phyloP scores from a whole-genome alignment of 2,113 vertebrate genomes.

The Arvicanthis niloticus region DNA sequence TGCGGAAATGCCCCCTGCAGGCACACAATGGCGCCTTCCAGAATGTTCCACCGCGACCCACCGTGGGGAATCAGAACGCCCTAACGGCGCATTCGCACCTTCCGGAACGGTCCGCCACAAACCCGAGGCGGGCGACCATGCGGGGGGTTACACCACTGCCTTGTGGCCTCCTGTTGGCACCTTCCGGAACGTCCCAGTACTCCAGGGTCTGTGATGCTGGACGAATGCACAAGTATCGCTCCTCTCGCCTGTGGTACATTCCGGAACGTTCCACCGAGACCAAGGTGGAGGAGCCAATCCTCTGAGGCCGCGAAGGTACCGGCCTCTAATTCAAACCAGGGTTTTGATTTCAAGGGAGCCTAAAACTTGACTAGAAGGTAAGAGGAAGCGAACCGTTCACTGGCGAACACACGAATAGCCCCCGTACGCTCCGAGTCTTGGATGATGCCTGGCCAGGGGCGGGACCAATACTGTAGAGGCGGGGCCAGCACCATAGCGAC shows the following conservation, averaged over 20 bases:
- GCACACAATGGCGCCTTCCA: not conserved
- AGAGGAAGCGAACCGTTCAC: not conserved
- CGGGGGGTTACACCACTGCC: not conserved
- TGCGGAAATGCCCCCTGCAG: not conserved
- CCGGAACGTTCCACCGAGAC: not conserved
- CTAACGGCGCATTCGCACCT: not conserved
- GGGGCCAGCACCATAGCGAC: too few relatives aligned
- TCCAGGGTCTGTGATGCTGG: not conserved
- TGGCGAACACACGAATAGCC: too few relatives aligned
- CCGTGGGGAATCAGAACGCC: not conserved
- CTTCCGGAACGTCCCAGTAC: not conserved
- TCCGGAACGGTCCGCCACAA: not conserved
- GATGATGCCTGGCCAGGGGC: not conserved
- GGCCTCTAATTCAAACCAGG: not conserved
- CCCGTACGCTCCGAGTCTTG: not conserved
- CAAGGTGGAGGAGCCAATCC: not conserved
- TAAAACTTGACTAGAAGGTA: not conserved
- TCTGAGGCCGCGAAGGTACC: too few relatives aligned
- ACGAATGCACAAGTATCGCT: too few relatives aligned
- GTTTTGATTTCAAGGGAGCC: not conserved
- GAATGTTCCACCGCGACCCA: not conserved
- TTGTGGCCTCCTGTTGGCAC: not conserved
- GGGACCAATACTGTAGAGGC: too few relatives aligned
- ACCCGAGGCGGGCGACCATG: not conserved
- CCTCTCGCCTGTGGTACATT: not conserved